These are phyloP conservation scores for Bombus difficillimus DNA, from an alignment of 1,140 invertebrate genomes.

Conservation along the genomic window DNA sequence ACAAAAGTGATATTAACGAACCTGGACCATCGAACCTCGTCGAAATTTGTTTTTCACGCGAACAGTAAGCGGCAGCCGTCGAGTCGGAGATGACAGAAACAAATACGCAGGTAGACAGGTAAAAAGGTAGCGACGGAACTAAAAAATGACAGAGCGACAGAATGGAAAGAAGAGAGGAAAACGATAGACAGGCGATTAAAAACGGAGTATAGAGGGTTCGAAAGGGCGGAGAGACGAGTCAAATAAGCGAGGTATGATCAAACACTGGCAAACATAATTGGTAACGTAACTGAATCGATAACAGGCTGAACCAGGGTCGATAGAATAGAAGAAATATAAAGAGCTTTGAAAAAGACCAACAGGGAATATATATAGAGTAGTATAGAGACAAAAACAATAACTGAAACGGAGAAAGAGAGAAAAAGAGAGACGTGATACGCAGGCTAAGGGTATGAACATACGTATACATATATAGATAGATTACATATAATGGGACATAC, in stretches of 20 bases:
- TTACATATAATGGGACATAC: constrained; percentile 75
- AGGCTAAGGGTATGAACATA: constrained; percentile 70
- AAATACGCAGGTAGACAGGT: constrained; percentile 45
- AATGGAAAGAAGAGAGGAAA: neutral
- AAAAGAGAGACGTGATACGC: constrained; percentile 62
- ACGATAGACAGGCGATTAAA: constrained; percentile 33
- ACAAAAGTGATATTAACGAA: neutral
- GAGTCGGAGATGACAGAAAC: constrained; percentile 49
- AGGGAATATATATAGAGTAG: neutral
- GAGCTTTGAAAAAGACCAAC: constrained; percentile 10
- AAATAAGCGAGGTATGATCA: constrained; percentile 63
- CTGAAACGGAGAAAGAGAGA: constrained; percentile 39
- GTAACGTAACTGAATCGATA: constrained; percentile 52
- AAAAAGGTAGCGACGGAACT: constrained; percentile 36
- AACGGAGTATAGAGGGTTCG: neutral
- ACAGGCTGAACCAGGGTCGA: constrained; percentile 34
- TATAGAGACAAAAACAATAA: neutral
- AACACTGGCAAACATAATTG: constrained; percentile 61
- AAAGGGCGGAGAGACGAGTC: constrained; percentile 27
- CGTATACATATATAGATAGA: constrained; percentile 66
- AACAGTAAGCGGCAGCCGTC: constrained; percentile 42
- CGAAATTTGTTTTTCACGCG: constrained; percentile 14
- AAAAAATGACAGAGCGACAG: constrained; percentile 20
- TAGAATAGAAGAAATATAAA: constrained; percentile 10
- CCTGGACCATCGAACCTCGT: constrained; percentile 12